These are phyloP conservation scores for Lycodopsis pacificus DNA, from an alignment of 2,797 vertebrate genomes.

Conservation along the genomic window DNA sequence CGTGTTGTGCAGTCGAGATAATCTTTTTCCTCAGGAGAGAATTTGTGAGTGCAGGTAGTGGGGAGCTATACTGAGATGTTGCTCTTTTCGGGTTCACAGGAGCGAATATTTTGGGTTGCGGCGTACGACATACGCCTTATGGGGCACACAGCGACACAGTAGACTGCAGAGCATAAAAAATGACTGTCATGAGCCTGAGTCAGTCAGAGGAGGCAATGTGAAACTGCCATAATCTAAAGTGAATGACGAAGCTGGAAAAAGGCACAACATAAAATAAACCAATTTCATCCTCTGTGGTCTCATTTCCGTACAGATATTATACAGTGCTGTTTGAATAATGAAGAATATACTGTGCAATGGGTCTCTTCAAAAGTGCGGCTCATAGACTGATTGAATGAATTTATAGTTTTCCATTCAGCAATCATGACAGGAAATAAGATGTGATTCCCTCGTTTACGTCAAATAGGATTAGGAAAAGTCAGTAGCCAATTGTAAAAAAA, in stretches of 20 bases:
- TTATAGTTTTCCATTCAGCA: neutral
- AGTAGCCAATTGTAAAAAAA: neutral
- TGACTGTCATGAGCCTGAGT: slow-evolving; percentile 1
- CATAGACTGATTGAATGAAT: neutral
- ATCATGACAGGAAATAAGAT: neutral
- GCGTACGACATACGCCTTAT: slow-evolving; percentile 3
- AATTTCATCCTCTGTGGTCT: neutral
- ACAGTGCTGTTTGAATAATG: neutral
- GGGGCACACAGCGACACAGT: neutral
- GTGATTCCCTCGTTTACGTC: neutral
- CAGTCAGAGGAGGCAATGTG: slow-evolving; percentile 2
- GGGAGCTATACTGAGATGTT: slow-evolving; percentile 4
- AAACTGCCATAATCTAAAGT: slow-evolving; percentile 26
- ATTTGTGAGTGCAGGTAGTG: slow-evolving; percentile 27
- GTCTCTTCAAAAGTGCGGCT: neutral
- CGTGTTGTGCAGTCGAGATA: slow-evolving; percentile 31
- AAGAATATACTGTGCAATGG: neutral
- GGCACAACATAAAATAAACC: slow-evolving; percentile 12
- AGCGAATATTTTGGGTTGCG: slow-evolving; percentile 17
- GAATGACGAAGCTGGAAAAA: slow-evolving; percentile 7
- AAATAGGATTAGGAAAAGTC: neutral
- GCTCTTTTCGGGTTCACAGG: slow-evolving; percentile 28
- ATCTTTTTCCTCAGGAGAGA: slow-evolving; percentile 43
- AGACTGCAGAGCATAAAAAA: neutral
- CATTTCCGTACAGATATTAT: slow-evolving; percentile 13